Evolutionary conservation across 2,888 invertebrate genomes (phyloP), one percentile per base, ranked within the genome.

Genomic region (Chymomyza procnemis): DNA sequence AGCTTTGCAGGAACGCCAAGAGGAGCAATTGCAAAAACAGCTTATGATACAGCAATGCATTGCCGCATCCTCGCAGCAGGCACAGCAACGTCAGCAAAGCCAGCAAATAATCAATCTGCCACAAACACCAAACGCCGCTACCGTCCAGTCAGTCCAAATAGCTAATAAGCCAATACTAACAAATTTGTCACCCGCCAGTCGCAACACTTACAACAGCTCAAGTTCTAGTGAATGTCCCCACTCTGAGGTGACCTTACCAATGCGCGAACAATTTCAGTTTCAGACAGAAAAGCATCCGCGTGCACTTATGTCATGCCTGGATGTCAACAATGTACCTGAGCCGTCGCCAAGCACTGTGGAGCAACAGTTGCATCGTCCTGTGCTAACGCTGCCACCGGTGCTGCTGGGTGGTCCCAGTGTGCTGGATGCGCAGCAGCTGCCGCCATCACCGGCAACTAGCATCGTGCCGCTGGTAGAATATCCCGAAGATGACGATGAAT

Each of bases 401-500:
- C 77, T 91, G 18, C 73, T 91, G 94, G 92, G 90, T 34, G 87
- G 85, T 16, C 73, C 74, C 9, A 48, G 93, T 93, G 91, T 92
- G 88, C 89, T 88, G 92, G 69, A 70, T 47, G 87, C 74, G 54
- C 85, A 85, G n/a, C 50, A 68, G 6, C 91, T 92, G 89, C 92
- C 94, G 81, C 94, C 94, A 89, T 94, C 94, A 90, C 94, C 95
- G 67, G 83, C 85, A 56, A 80, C 86, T 85, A 83, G 74, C 67
- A 71, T 76, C 55, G 93, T 94, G 92, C 95, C 95, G 84, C 94
- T 96, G 91, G 93, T 97, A 89, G 97, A 97, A 92, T 96, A 96
- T 92, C 97, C 97, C 88, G 96, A 95, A 90, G 97, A 96, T 92
- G 96, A 97, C 93, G 96, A 96, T 93, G 87, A 87, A 50, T 74